These are phyloP conservation scores for Epinotia nisella DNA, from an alignment of 2,888 invertebrate genomes.

Conservation along the genomic window DNA sequence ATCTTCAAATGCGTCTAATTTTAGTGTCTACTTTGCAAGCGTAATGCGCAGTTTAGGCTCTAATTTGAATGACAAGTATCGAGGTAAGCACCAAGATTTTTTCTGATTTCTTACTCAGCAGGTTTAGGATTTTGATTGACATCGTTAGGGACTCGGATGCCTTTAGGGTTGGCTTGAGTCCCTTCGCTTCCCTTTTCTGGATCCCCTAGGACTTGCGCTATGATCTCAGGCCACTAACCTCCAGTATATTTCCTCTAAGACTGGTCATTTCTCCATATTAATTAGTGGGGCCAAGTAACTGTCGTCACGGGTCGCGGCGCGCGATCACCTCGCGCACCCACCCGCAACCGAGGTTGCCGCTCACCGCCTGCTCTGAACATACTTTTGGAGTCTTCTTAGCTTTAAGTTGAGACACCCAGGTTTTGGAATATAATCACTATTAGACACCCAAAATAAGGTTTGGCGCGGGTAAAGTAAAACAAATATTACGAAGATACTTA, in stretches of 20 bases:
- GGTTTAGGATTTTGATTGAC: too few relatives aligned
- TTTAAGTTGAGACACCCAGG: background rate
- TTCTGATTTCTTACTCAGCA: too few relatives aligned
- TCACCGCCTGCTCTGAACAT: constrained; percentile 46
- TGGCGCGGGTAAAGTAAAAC: too few relatives aligned
- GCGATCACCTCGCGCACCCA: constrained; percentile 71
- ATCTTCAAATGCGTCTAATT: too few relatives aligned
- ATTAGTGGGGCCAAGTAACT: constrained; percentile 57
- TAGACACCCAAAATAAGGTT: too few relatives aligned
- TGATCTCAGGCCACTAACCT: constrained; percentile 1
- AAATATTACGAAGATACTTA: too few relatives aligned
- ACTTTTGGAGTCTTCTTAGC: background rate
- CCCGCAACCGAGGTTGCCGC: constrained; percentile 65
- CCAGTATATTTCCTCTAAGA: constrained; percentile 9
- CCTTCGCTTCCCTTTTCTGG: too few relatives aligned
- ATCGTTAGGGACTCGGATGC: too few relatives aligned
- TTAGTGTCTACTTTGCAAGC: too few relatives aligned
- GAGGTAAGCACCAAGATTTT: background rate
- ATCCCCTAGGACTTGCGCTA: background rate
- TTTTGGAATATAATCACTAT: too few relatives aligned
- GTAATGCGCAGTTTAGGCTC: background rate
- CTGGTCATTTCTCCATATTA: constrained; percentile 41
- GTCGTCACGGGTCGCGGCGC: constrained; percentile 63
- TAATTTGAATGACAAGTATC: background rate
- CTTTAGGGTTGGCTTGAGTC: too few relatives aligned